phyloP scores from a whole-genome alignment of 92 coral and sea anemone species.

The Palythoa grandis region DNA sequence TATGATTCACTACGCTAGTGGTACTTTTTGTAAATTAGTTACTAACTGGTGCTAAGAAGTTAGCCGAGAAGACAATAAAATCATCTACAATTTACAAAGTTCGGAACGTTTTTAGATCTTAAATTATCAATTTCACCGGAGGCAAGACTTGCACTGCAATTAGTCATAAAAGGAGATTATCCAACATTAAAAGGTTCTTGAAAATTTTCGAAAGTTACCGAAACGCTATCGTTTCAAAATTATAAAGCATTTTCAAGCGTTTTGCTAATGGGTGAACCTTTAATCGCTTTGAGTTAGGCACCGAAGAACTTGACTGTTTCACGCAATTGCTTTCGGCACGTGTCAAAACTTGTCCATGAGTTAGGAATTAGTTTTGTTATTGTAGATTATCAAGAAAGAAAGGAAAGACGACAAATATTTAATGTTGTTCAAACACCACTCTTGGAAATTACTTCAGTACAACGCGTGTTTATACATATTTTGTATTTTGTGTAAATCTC shows the following conservation, averaged over 20 bases:
- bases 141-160: conserved; percentile 25
- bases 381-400: background rate
- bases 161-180: conserved; percentile 20
- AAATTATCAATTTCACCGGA: conserved; percentile 40
- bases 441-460: background rate
- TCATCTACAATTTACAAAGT: background rate
- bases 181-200: conserved; percentile 19
- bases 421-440: background rate
- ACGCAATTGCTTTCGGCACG: background rate
- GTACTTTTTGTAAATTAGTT: background rate
- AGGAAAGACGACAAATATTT: background rate
- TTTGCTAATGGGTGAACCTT: conserved; percentile 13
- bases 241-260: background rate
- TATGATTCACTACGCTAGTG: background rate
- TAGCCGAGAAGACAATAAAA: background rate
- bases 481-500: background rate
- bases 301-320: conserved; percentile 1
- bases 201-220: conserved; percentile 22
- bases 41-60: conserved; percentile 7
- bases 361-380: background rate
- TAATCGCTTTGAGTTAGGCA: conserved; percentile 33
- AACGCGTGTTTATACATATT: background rate
- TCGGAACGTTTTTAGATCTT: conserved; percentile 25
- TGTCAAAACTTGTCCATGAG: background rate
- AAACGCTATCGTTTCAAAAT: conserved; percentile 25